Conservation (phyloP, 2,888 invertebrate species). For the Cephonodes hylas region DNA sequence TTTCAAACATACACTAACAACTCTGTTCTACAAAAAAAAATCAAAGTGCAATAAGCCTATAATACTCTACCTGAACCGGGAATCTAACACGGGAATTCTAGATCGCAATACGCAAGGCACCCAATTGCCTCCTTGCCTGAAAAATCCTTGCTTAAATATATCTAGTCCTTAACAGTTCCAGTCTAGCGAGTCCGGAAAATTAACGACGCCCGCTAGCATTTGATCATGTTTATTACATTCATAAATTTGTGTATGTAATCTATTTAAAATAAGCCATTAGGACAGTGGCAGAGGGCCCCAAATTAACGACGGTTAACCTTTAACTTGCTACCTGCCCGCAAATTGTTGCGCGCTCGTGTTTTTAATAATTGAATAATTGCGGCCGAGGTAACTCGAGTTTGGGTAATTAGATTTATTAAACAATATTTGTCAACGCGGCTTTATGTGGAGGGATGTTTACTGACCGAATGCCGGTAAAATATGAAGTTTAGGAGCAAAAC, state of each 20-base stretch:
- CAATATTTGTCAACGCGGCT: too few relatives aligned
- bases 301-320: neutral
- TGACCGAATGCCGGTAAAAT: too few relatives aligned
- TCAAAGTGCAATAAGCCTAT: too few relatives aligned
- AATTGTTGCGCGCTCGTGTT: neutral
- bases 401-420: neutral
- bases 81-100: too few relatives aligned
- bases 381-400: neutral
- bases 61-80: too few relatives aligned
- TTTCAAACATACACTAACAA: too few relatives aligned
- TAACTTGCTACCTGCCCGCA: neutral
- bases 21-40: too few relatives aligned
- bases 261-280: conserved; percentile 4
- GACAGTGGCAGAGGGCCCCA: neutral
- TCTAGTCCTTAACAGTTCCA: neutral
- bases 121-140: too few relatives aligned
- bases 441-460: too few relatives aligned
- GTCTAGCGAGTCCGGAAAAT: neutral
- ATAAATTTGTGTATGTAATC: conserved; percentile 6
- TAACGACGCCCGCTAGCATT: neutral
- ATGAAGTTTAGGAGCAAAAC: too few relatives aligned
- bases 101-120: too few relatives aligned
- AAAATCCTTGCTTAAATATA: neutral
- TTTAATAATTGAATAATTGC: neutral
- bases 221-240: conserved; percentile 6